phyloP scores from a whole-genome alignment of 1,140 invertebrate genomes.

The Platyscapa corneri region DNA sequence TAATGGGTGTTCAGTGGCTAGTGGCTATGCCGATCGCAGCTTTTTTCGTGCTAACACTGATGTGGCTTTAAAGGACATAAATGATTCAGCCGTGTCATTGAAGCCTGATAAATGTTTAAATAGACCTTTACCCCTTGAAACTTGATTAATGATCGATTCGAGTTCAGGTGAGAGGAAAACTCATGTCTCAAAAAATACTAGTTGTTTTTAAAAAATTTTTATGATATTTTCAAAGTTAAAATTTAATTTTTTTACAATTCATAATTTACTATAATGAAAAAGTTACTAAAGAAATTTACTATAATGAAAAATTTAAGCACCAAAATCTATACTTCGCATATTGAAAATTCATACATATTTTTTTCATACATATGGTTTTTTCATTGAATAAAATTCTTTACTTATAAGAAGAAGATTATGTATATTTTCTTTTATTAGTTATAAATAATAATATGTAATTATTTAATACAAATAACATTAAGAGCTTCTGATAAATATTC shows the following conservation, averaged over 20 bases:
- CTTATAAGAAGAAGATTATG: too few species aligned
- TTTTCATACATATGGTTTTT: too few species aligned
- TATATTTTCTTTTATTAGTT: too few species aligned
- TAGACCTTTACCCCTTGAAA: neutral
- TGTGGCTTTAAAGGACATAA: slow-evolving; percentile 27
- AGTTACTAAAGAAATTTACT: too few species aligned
- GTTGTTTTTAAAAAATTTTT: too few species aligned
- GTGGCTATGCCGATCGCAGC: neutral
- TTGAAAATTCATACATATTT: neutral
- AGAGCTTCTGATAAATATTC: too few species aligned
- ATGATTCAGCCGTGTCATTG: neutral
- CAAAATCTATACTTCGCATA: neutral
- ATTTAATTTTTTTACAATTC: neutral
- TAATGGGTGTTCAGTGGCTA: neutral
- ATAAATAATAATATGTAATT: too few species aligned
- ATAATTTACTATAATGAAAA: too few species aligned
- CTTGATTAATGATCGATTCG: neutral
- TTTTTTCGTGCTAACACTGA: neutral
- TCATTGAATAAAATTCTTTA: too few species aligned
- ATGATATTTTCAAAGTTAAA: neutral
- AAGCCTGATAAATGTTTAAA: neutral
- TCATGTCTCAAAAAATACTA: neutral
- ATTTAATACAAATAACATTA: too few species aligned
- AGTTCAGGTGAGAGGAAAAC: neutral
- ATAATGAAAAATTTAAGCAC: neutral